These are phyloP conservation scores for Dermolepida albohirtum DNA, from an alignment of 2,888 invertebrate species.

Conservation along the genomic window DNA sequence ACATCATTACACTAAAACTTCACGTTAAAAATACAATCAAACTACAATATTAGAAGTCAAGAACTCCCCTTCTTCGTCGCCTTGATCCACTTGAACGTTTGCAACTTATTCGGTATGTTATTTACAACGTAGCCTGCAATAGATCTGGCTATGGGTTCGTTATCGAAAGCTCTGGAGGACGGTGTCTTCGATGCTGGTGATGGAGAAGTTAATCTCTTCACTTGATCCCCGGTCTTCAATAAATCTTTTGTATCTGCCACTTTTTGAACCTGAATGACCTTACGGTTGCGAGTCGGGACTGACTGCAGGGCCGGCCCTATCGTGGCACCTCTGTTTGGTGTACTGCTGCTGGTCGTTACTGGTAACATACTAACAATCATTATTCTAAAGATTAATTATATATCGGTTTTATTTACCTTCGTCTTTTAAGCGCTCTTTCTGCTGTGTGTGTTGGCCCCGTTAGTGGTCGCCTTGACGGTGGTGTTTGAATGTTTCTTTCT, in stretches of 20 bases:
- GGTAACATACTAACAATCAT: slow-evolving; percentile 66
- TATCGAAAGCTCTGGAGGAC: slow-evolving; percentile 42
- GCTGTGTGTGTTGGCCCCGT: slow-evolving; percentile 47
- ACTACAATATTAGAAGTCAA: slow-evolving; percentile 27
- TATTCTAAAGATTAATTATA: slow-evolving; percentile 57
- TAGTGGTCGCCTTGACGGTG: slow-evolving; percentile 41
- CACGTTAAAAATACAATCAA: slow-evolving; percentile 16
- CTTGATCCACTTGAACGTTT: slow-evolving; percentile 46
- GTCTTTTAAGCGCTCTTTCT: slow-evolving; percentile 48
- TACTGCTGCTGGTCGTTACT: slow-evolving; percentile 51
- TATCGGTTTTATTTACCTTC: slow-evolving; percentile 48
- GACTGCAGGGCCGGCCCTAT: slow-evolving; percentile 25
- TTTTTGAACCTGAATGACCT: slow-evolving; percentile 19
- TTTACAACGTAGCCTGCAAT: slow-evolving; percentile 62
- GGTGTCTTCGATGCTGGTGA: slow-evolving; percentile 20
- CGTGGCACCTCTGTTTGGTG: slow-evolving; percentile 45
- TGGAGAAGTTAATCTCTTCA: slow-evolving; percentile 19
- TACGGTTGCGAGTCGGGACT: slow-evolving; percentile 38
- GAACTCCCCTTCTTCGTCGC: slow-evolving; percentile 43
- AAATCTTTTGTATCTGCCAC: slow-evolving; percentile 15
- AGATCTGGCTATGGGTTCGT: slow-evolving; percentile 62
- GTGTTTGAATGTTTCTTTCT: slow-evolving; percentile 8
- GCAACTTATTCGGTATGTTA: slow-evolving; percentile 53
- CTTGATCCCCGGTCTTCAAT: slow-evolving; percentile 17
- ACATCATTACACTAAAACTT: slow-evolving; percentile 29